Conservation (phyloP, 2,888 invertebrate genomes). For the Dolomedes plantarius region DNA sequence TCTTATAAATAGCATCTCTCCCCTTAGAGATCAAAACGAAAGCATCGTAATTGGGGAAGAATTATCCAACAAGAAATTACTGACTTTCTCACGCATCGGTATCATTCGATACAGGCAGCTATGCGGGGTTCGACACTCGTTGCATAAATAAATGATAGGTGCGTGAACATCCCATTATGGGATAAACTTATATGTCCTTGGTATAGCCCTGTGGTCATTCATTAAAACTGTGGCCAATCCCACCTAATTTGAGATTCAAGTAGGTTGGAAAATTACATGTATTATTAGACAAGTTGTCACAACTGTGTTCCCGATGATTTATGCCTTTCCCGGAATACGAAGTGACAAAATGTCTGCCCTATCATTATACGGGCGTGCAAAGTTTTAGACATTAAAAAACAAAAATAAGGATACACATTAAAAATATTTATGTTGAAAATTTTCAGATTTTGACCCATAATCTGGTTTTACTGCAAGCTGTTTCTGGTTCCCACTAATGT, state of each 20-base stretch:
- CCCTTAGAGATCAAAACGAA: background rate
- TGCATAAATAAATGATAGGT: conserved; percentile 6
- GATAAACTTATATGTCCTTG: background rate
- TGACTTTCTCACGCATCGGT: background rate
- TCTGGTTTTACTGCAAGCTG: no score
- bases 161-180: background rate
- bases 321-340: background rate
- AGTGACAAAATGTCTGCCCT: background rate
- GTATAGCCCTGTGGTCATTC: conserved; percentile 6
- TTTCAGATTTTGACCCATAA: no score
- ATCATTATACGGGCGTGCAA: conserved; percentile 49
- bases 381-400: no score
- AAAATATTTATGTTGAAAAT: no score
- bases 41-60: background rate
- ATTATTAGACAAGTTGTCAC: conserved; percentile 31
- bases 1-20: background rate
- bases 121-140: background rate
- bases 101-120: background rate
- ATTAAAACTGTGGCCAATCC: conserved; percentile 14
- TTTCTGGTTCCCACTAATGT: no score
- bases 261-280: conserved; percentile 33
- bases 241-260: conserved; percentile 31
- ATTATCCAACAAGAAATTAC: background rate
- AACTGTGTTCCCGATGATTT: conserved; percentile 21
- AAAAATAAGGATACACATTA: no score